Evolutionary conservation across 2,113 vertebrate genomes (phyloP).

Genomic region (Nothocercus nigrocapillus): DNA sequence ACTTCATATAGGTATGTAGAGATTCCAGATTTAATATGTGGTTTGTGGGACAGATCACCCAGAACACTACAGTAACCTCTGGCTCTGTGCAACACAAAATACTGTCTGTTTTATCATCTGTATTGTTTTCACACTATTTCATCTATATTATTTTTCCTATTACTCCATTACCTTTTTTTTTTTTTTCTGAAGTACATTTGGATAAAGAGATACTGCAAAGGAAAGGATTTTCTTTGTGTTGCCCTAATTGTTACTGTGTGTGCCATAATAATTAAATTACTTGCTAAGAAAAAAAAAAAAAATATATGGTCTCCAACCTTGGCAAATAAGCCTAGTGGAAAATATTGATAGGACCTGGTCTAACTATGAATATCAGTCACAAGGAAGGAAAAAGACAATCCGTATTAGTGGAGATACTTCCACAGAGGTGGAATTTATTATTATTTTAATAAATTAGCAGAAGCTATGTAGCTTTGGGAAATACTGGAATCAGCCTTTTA

Average conservation of each 20-base stretch:
- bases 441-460: not conserved
- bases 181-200: not conserved
- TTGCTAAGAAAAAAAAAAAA: not conserved
- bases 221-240: not conserved
- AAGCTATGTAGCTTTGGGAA: not conserved
- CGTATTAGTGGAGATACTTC: not conserved
- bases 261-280: not conserved
- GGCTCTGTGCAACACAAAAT: not conserved
- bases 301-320: accelerated
- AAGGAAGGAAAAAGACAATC: not conserved
- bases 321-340: not conserved
- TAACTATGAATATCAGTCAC: not conserved
- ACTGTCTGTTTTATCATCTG: not conserved
- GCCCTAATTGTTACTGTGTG: not conserved
- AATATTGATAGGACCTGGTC: not conserved
- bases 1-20: accelerated
- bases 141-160: not conserved
- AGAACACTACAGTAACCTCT: not conserved
- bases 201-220: not conserved
- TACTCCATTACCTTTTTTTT: not conserved
- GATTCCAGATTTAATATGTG: not conserved
- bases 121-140: not conserved
- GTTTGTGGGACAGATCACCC: not conserved
- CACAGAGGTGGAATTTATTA: not conserved
- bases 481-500: not conserved